Base-by-base conservation (phyloP, 1,140 invertebrate genomes). In the Leptestheria dahalacensis region DNA sequence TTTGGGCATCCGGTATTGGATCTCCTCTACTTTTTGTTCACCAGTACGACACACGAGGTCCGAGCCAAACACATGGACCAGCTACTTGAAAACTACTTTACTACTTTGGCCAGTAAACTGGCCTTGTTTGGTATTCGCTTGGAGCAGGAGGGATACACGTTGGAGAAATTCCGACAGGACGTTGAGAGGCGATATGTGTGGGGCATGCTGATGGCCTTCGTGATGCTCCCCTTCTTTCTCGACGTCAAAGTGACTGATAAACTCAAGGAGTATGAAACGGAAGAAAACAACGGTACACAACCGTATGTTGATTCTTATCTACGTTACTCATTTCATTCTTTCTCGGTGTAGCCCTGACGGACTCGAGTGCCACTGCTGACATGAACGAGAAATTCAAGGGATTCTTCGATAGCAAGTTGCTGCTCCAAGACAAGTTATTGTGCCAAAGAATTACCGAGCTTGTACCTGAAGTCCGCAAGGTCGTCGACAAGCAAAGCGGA, bases 21-120 rank as follows among this genome's bases (percentile, higher is more conserved):
- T 49, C 15, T 60, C 47, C 21, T 49, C 18, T 60, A 54, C 49
- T 60, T 60, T 29, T 11, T 60, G 28, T 28, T 51, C 20, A 49
- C 48, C 1, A 60, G 49, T 41, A 49, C 58, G 10, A 54, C 20
- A n/a, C 28, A 25, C 2, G 58, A 60, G 10, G n/a, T 54, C 0
- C 25, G 58, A 18, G 26, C 50, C 26, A 11, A 9, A 3, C 58
- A 54, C 28, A 20, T 60, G 48, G 15, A 26, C 3, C 15, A 28
- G 41, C 18, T 60, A 18, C 41, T 60, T 15, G 20, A 20, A 2
- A 23, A 60, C n/a, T 60, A 60, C 18, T 60, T 24, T 15, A n/a
- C 21, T 10, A 50, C 20, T 18, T 29, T 50, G 23, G 33, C 10
- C 9, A 20, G 26, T 3, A n/a, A 25, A 25, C 48, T 60, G 48